Evolutionary conservation across 2,888 invertebrate genomes (phyloP), one percentile per base, ranked within the genome.

Genomic region (Stenichneumon culpator): DNA sequence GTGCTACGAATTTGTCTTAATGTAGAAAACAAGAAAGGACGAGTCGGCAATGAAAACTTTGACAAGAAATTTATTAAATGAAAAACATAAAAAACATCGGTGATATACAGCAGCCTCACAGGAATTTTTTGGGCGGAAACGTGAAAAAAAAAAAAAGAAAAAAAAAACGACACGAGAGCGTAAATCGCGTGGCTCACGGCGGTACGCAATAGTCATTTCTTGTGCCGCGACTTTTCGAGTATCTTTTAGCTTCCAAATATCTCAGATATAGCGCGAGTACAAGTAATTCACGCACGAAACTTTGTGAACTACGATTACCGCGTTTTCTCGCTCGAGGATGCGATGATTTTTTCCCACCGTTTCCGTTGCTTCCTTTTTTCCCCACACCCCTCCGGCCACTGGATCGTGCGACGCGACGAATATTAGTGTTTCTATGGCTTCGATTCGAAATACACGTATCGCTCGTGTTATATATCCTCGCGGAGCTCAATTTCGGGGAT

Each of bases 251-350:
- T 70, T 92, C 88, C 54, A 90, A 88, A 79, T 90, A 91, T 87
- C 87, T 90, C 0, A 92, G 86, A 74, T 91, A 92, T 28, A 92
- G 77, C 65, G 90, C 91, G 39, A 93, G 89, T n/a, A 89, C 81
- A 57, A 92, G 88, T 77, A 92, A 89, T 90, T 91, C 91, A 69
- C 86, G 80, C 44, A 90, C 86, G 14, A 86, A 82, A 68, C 80
- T 39, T 80, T 79, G 82, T 19, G 79, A 47, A 19, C 50, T 79
- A 9, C 47, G 57, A 52, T 79, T 79, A 73, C 52, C 32, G 32
- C 74, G 68, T 60, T 44, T 81, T 79, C 16, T 77, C 32, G 25
- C 68, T 54, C 32, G 25, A 1, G 52, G 50, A 14, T 77, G 78
- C 5, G 54, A 47, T 14, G 19, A 22, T 60, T 70, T 28, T 63